Conservation (phyloP, 92 coral and sea anemone species). For the Siderastrea radians region DNA sequence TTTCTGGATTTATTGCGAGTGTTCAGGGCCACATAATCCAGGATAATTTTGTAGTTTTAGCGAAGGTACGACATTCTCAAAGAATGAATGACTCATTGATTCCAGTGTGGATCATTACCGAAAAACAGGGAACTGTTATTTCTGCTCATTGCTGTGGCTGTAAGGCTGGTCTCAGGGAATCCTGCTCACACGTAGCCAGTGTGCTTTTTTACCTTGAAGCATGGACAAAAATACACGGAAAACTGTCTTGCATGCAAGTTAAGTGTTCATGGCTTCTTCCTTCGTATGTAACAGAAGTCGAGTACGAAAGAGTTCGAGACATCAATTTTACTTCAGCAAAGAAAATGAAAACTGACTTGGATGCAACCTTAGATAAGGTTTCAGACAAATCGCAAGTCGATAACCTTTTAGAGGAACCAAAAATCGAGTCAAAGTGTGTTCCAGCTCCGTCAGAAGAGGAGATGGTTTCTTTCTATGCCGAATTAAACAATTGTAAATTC, state of each 20-base stretch:
- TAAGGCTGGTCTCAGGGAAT: no score
- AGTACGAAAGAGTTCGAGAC: constrained; percentile 22
- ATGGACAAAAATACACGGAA: constrained; percentile 16
- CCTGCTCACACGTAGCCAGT: no score
- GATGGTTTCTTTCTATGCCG: constrained; percentile 22
- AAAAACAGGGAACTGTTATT: constrained; percentile 11
- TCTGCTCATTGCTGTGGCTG: no score
- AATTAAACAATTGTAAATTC: constrained; percentile 19
- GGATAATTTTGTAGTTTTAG: constrained; percentile 55
- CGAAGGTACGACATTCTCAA: constrained; percentile 62
- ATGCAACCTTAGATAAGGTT: constrained; percentile 46
- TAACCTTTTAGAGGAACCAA: not conserved
- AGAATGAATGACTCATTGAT: constrained; percentile 41
- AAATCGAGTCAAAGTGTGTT: constrained; percentile 4
- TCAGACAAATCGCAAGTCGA: no score
- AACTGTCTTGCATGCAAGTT: constrained; percentile 23
- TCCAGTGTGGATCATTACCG: constrained; percentile 13
- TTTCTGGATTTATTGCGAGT: constrained; percentile 38
- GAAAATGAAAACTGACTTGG: constrained; percentile 49
- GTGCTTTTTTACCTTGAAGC: not conserved
- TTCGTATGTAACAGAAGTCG: not conserved
- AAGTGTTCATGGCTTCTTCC: constrained; percentile 36
- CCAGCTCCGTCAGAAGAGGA: constrained; percentile 16
- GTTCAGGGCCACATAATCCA: constrained; percentile 45
- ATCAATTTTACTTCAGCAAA: constrained; percentile 31